Percentiles rank a stretch among this genome's conserved stretches.
These are phyloP conservation scores for Brachyptera putata DNA, from an alignment of 2,888 invertebrate genomes.

Conservation along the genomic window DNA sequence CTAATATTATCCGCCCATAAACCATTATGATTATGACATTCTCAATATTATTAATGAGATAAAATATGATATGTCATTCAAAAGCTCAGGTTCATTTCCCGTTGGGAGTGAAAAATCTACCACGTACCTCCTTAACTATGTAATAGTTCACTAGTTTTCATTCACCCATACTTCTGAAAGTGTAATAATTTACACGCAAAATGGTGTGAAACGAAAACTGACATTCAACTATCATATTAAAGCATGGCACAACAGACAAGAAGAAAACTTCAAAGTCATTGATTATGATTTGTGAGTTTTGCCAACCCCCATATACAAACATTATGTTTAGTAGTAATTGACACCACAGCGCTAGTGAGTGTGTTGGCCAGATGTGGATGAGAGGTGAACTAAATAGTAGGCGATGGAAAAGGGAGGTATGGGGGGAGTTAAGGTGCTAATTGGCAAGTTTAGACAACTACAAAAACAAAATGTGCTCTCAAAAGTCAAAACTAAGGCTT, in stretches of 20 bases:
- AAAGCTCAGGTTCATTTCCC: not conserved
- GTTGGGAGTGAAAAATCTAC: not conserved
- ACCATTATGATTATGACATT: too few relatives aligned
- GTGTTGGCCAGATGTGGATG: conserved; percentile 4
- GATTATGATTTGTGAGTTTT: conserved; percentile 15
- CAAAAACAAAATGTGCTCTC: not conserved
- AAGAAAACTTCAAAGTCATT: not conserved
- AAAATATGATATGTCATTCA: not conserved
- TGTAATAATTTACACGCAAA: not conserved
- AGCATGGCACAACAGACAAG: not conserved
- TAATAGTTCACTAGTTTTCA: not conserved
- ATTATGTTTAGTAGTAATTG: conserved; percentile 15
- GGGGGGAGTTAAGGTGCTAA: conserved; percentile 7
- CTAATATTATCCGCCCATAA: too few relatives aligned
- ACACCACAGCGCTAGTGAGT: conserved; percentile 7
- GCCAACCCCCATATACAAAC: not conserved
- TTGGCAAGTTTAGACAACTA: conserved; percentile 12
- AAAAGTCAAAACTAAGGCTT: conserved; percentile 5
- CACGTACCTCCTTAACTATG: not conserved
- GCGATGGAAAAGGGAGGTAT: not conserved
- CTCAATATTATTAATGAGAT: not conserved
- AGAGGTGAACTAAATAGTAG: conserved; percentile 2
- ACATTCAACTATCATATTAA: too few relatives aligned
- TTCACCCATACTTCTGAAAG: not conserved
- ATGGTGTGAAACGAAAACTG: conserved; percentile 14